Base-by-base conservation (phyloP, 2,888 invertebrate species). In the Serripes groenlandicus region DNA sequence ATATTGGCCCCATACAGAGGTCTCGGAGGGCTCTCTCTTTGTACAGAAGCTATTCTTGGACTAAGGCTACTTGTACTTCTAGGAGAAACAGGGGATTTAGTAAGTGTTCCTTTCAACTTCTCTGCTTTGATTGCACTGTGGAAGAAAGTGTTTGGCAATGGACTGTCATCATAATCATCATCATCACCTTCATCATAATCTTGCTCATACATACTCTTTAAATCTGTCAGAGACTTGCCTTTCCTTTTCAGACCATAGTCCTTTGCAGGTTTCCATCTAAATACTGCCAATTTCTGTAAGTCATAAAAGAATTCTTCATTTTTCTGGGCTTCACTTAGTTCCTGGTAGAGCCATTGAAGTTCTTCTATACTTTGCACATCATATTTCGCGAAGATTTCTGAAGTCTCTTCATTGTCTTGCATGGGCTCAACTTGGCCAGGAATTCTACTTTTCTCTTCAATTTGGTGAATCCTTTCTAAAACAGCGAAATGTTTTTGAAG, bases 211-310 rank as follows among this genome's bases (percentile, higher is more conserved):
- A 90, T 56, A 15, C 81, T 75, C 72, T 85, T 96, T 15, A 98
- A 96, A 94, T 98, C 97, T 94, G 97, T 97, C 0, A 98, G 97
- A 0, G 98, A 98, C 92, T 97, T 97, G 93, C 98, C 97, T 93
- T 97, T 97, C 54, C 96, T 96, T 90, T 97, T 96, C 52, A 98
- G 95, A 0, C 97, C 97, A 86, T 97, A 96, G 92, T 98, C 98
- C 42, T 96, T 96, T 23, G 90, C 86, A 9, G 91, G 92, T 84
- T 96, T 96, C 98, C 98, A 98, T 84, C 96, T 96, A 64, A 96
- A 96, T 68, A 96, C 96, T 76, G 97, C 96, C 0, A 97, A 95
- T 90, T 97, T 97, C 91, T 96, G 96, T 0, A 97, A 96, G 66
- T 96, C 96, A 95, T 97, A 98, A 26, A 98, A 95, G 90, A 98